Evolutionary conservation across 2,797 vertebrate species (phyloP).

Genomic region (Gymnodraco acuticeps): DNA sequence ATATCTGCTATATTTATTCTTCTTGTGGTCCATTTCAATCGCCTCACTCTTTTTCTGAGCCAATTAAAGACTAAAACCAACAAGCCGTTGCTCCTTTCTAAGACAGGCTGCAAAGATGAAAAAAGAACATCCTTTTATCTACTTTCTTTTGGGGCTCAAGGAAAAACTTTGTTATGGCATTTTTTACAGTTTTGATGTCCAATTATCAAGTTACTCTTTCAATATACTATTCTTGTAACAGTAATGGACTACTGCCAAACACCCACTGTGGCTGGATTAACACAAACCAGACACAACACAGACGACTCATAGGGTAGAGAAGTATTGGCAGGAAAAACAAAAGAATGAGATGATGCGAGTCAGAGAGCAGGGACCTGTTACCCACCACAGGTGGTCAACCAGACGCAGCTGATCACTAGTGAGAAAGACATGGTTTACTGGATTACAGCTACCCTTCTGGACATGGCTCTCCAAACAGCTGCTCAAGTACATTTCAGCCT

Average conservation of each 20-base stretch:
- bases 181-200: background rate
- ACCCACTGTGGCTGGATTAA: constrained; percentile 20
- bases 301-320: constrained; percentile 5
- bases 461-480: constrained; percentile 57
- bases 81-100: background rate
- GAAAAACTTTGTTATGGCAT: background rate
- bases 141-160: background rate
- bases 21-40: background rate
- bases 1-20: background rate
- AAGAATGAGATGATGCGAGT: constrained; percentile 15
- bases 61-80: background rate
- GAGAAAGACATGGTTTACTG: constrained; percentile 45
- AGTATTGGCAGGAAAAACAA: constrained; percentile 22
- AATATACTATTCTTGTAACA: background rate
- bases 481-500: constrained; percentile 39
- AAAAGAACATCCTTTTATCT: constrained; percentile 5
- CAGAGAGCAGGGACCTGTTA: constrained; percentile 45
- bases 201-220: constrained; percentile 7
- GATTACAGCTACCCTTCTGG: constrained; percentile 48
- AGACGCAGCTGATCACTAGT: constrained; percentile 44
- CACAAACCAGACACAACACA: constrained; percentile 10
- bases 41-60: background rate
- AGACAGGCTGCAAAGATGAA: background rate
- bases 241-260: background rate
- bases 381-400: constrained; percentile 59